Percentiles rank a stretch among this genome's conserved stretches.
These are phyloP conservation scores for Hirudinaria manillensis DNA, from an alignment of 2,888 invertebrate genomes.

Conservation along the genomic window DNA sequence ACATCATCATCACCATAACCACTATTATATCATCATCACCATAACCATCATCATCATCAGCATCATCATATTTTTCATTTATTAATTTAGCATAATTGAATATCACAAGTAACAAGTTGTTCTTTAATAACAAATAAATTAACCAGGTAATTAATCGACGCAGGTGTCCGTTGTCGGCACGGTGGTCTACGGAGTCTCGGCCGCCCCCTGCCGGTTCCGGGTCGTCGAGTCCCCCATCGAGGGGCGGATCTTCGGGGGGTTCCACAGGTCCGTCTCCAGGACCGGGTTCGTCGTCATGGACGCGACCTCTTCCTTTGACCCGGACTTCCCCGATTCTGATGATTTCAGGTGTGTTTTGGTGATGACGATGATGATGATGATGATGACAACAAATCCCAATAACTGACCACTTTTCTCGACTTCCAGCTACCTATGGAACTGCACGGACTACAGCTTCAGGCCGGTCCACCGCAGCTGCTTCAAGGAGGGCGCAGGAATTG, in stretches of 20 bases:
- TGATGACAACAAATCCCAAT: background rate
- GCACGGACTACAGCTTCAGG: background rate
- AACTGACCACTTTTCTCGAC: background rate
- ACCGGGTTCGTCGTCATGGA: slow-evolving; percentile 23
- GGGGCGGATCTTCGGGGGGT: background rate
- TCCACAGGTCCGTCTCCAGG: slow-evolving; percentile 11
- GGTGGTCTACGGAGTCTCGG: background rate
- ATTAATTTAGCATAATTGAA: no score
- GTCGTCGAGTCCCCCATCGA: background rate
- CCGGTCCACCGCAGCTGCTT: background rate
- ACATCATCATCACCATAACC: no score
- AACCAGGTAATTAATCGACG: background rate
- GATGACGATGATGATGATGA: background rate
- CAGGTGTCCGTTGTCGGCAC: slow-evolving; percentile 18
- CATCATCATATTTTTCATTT: no score
- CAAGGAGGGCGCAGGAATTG: background rate
- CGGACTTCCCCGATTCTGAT: background rate
- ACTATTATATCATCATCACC: no score
- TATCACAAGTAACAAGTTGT: no score
- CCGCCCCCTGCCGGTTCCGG: background rate
- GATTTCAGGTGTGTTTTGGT: background rate
- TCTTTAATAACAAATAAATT: no score
- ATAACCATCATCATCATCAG: no score
- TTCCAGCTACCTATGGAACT: slow-evolving; percentile 7
- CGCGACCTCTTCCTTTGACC: slow-evolving; percentile 22